Evolutionary conservation across 1,140 invertebrate genomes (phyloP), one percentile per base, ranked within the genome.

Genomic region (Drosophila pruinosa): DNA sequence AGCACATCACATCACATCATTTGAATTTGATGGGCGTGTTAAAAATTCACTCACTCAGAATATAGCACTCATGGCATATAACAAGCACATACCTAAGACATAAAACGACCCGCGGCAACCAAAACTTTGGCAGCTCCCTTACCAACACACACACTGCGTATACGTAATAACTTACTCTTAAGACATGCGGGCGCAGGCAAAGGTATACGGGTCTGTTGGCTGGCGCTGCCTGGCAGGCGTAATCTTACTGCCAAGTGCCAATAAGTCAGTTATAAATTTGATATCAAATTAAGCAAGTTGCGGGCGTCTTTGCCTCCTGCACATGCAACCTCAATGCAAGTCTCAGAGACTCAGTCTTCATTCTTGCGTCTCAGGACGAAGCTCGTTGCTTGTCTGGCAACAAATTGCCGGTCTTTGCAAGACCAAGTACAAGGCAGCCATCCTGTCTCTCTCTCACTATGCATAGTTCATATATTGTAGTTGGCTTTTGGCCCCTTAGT

Each of bases 211-310:
- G 15, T 21, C 15, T 52, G 0, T 26, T 34, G 26, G 41, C 14
- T 52, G 14, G 21, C 24, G 7, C 69, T 72, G 82, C 82, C 79
- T 74, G 79, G 78, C 76, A 64, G 77, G 69, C 82, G 79, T 86
- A 85, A 85, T 85, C 70, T 75, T 64, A 77, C 64, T 86, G 77
- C 81, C 82, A 86, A 86, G 82, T 86, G 81, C 81, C 81, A 86
- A 86, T 86, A 86, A 86, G 81, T 86, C 81, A 81, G 81, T 86
- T 88, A 86, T 86, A 86, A 86, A 86, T 86, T 86, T 86, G 82
- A 86, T 86, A 79, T 88, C 77, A 81, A 86, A 86, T 86, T 86
- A 86, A 86, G 82, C 82, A 86, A 75, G 69, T 75, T 75, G 54
- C 54, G 62, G 69, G 45, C 69, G 31, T n/a, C n/a, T 12, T 31